Evolutionary conservation across 2,888 invertebrate genomes (phyloP).

Genomic region (Nymphalis urticae): DNA sequence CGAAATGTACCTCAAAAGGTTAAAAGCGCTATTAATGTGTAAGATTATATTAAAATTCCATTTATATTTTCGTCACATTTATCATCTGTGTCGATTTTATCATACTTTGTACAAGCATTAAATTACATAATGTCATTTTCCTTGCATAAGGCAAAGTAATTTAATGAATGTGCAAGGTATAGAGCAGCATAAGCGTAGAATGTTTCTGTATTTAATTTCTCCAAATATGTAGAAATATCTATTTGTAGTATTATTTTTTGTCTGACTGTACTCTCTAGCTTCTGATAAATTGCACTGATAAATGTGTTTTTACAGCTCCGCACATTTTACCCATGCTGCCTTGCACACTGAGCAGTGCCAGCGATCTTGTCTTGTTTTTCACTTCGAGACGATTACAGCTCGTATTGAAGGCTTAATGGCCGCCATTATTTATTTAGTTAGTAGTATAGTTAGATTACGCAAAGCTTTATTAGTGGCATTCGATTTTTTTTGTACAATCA

Average conservation of each 20-base stretch:
- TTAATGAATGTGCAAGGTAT: too few species aligned
- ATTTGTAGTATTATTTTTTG: not conserved
- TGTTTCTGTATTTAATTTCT: too few species aligned
- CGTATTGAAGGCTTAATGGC: constrained; percentile 7
- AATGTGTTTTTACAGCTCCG: constrained; percentile 35
- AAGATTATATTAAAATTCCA: too few species aligned
- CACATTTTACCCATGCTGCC: constrained; percentile 18
- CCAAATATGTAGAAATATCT: too few species aligned
- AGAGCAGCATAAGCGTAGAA: too few species aligned
- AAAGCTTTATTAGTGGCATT: not conserved
- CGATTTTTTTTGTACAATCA: not conserved
- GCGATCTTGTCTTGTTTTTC: constrained; percentile 23
- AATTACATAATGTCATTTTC: too few species aligned
- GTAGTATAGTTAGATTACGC: not conserved
- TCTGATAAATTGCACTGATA: constrained; percentile 36
- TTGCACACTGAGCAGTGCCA: constrained; percentile 19
- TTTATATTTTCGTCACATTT: too few species aligned
- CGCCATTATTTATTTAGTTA: constrained; percentile 1
- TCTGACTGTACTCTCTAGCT: constrained; percentile 24
- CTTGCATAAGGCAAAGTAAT: too few species aligned
- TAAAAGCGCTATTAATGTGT: too few species aligned
- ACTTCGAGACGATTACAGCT: constrained; percentile 20
- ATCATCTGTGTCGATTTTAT: too few species aligned
- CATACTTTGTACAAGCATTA: too few species aligned
- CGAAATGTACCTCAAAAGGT: too few species aligned